Evolutionary conservation across 2,797 vertebrate species (phyloP), one percentile per base, ranked within the genome.

Genomic region (Xenentodon cancila): DNA sequence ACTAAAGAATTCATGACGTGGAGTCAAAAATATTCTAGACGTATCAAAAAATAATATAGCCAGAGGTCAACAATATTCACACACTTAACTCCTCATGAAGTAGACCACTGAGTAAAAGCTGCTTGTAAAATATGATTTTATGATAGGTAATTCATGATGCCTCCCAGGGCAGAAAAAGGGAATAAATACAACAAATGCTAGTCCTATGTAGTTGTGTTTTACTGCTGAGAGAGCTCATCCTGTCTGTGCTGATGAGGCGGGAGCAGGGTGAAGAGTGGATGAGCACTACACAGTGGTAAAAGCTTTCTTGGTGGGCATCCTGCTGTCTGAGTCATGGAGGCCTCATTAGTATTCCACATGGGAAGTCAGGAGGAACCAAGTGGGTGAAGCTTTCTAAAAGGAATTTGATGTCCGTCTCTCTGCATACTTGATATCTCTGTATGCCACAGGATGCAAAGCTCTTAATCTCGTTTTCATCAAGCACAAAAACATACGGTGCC

Each of bases 301-400:
- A 89, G 87, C 81, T 87, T 84, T 86, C 76, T 72, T 77, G 64
- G 72, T 82, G 73, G 83, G 70, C 55, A 58, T 68, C 80, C 56
- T 53, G 67, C 70, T 76, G 20, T 64, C 40, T 27, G 72, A 84
- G 67, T 68, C 71, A 68, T 65, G 59, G 63, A 59, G 53, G 55
- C 61, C 67, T 91, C 81, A 87, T 90, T 84, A 80, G 77, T 73
- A 86, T 82, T 66, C 77, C 65, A 60, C 68, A 68, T 61, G 47
- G 34, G 43, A 63, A 74, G 48, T 67, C 79, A 63, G 55, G 52
- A 37, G 80, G 69, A 84, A 78, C 70, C 40, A 16, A 47, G 57
- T 46, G 61, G 64, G n/a, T 56, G 70, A 50, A 67, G 53, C 51
- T 55, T 78, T 75, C 77, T 85, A 84, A 91, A 90, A 88, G 83